phyloP scores from a whole-genome alignment of 1,140 invertebrate genomes.

The Heliconius nattereri region DNA sequence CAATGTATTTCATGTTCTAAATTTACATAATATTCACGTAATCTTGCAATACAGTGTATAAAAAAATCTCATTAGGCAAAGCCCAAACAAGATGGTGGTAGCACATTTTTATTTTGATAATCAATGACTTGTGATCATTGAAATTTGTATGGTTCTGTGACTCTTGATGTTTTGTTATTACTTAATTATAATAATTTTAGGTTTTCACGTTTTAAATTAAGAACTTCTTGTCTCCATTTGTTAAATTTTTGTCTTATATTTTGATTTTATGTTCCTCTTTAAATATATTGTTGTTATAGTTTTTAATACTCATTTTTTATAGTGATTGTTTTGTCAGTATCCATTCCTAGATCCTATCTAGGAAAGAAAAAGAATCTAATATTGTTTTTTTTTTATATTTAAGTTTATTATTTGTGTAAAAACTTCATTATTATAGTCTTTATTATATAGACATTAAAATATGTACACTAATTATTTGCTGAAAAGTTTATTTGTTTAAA shows the following conservation, averaged over 20 bases:
- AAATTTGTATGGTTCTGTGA: not conserved
- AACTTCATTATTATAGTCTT: conserved; percentile 10
- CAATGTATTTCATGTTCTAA: not conserved
- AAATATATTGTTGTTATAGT: too few species aligned
- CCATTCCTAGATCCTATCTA: too few species aligned
- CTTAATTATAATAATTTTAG: conserved; percentile 6
- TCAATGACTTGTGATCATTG: not conserved
- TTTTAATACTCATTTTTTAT: too few species aligned
- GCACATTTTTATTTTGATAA: not conserved
- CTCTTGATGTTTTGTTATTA: conserved; percentile 4
- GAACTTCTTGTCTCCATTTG: not conserved
- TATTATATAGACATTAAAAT: not conserved
- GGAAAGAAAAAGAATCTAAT: conserved; percentile 1
- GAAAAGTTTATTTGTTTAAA: conserved; percentile 20
- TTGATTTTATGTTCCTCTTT: too few species aligned
- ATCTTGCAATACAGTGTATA: not conserved
- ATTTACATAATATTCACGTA: not conserved
- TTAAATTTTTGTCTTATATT: too few species aligned
- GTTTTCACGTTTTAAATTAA: not conserved
- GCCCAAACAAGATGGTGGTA: not conserved
- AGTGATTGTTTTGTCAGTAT: too few species aligned
- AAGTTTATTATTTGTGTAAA: conserved; percentile 6
- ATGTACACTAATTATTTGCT: conserved; percentile 6
- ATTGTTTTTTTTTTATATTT: conserved; percentile 14
- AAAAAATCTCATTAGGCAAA: conserved; percentile 1